Evolutionary conservation across 1,140 invertebrate species (phyloP).

Genomic region (Conus betulinus): DNA sequence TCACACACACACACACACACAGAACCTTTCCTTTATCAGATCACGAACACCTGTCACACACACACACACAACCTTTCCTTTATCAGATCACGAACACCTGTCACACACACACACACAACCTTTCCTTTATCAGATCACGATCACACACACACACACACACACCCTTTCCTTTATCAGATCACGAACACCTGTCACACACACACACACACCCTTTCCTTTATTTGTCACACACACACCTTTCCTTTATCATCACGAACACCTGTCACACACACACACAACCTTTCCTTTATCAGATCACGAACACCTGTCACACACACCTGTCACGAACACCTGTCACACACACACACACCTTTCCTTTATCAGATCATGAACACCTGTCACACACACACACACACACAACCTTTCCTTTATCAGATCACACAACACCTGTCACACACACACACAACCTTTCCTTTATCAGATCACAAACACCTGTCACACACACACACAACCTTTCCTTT

Average conservation of each 20-base stretch:
- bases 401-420: too few relatives aligned
- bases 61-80: not conserved
- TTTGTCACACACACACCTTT: too few relatives aligned
- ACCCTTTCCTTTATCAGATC: too few relatives aligned
- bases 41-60: constrained; percentile 89
- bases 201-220: too few relatives aligned
- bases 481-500: not conserved
- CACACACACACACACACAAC: not conserved
- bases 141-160: not conserved
- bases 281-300: too few relatives aligned
- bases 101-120: not conserved
- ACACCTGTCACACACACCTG: constrained; percentile 82
- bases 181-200: constrained; percentile 84
- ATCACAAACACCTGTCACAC: constrained; percentile 90
- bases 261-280: constrained; percentile 69
- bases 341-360: too few relatives aligned
- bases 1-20: not conserved
- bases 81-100: constrained; percentile 96
- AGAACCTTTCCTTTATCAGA: too few relatives aligned
- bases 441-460: too few relatives aligned
- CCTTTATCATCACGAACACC: constrained; percentile 96
- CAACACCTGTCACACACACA: constrained; percentile 82
- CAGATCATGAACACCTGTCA: constrained; percentile 92
- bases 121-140: too few relatives aligned
- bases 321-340: constrained; percentile 89